Conservation (phyloP, 2,888 invertebrate genomes). For the Lycocerus yunnanus region DNA sequence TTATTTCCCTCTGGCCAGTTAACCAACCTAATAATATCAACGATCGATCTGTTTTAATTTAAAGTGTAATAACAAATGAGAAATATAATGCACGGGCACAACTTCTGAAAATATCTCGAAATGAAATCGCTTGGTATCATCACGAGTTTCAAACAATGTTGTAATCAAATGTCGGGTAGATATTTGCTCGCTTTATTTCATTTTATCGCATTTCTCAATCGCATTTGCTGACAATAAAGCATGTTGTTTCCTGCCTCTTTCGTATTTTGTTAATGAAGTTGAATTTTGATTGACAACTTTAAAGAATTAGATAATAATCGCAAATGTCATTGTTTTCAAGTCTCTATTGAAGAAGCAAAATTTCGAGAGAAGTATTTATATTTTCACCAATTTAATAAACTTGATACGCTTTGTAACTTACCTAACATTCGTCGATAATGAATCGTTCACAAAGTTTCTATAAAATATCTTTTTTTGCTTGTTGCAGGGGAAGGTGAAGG, state of each 20-base stretch:
- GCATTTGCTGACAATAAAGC: slow-evolving; percentile 31
- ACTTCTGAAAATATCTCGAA: slow-evolving; percentile 35
- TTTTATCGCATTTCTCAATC: slow-evolving; percentile 32
- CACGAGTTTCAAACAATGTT: slow-evolving; percentile 37
- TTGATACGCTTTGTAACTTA: not conserved
- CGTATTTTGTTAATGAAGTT: slow-evolving; percentile 34
- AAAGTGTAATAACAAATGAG: slow-evolving; percentile 16
- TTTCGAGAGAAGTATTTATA: slow-evolving; percentile 20
- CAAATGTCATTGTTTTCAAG: slow-evolving; percentile 19
- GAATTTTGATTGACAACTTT: slow-evolving; percentile 31
- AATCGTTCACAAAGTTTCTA: not conserved
- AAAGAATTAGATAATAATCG: slow-evolving; percentile 30
- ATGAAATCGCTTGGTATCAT: slow-evolving; percentile 36
- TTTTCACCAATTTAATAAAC: slow-evolving; percentile 17
- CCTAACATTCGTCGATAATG: not conserved
- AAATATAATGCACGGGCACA: slow-evolving; percentile 24
- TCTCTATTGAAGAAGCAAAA: slow-evolving; percentile 21
- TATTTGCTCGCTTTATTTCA: slow-evolving; percentile 37
- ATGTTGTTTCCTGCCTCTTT: slow-evolving; percentile 33
- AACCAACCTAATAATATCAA: not conserved
- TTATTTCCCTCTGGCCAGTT: not conserved
- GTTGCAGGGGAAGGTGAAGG: slow-evolving; percentile 65
- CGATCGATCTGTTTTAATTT: slow-evolving; percentile 10
- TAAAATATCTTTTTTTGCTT: slow-evolving; percentile 34
- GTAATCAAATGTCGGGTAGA: slow-evolving; percentile 37